Conservation (phyloP, 1,140 invertebrate species). For the Drosophila burlai region DNA sequence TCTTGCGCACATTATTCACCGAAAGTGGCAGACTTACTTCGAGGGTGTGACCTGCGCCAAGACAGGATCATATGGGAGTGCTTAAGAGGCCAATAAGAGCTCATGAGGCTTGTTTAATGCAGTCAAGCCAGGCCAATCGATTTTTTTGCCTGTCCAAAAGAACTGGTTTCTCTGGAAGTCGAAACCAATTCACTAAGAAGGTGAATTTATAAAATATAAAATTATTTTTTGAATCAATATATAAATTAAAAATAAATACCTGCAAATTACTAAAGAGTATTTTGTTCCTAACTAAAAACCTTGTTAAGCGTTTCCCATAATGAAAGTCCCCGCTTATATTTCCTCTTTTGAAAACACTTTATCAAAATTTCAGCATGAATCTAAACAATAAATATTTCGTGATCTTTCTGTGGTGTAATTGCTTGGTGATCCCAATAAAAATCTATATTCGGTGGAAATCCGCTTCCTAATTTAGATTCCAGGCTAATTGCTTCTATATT, state of each 20-base stretch:
- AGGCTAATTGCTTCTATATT: slow-evolving; percentile 51
- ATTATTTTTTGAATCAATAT: neutral
- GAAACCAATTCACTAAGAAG: neutral
- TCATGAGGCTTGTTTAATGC: slow-evolving; percentile 47
- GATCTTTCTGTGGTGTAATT: slow-evolving; percentile 5
- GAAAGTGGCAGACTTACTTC: slow-evolving; percentile 76
- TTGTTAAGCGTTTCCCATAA: neutral
- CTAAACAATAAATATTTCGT: slow-evolving; percentile 20
- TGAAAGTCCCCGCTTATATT: neutral
- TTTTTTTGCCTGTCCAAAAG: slow-evolving; percentile 19
- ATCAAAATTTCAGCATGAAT: slow-evolving; percentile 1
- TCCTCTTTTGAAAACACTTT: neutral
- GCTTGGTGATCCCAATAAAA: slow-evolving; percentile 10
- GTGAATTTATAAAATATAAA: slow-evolving; percentile 2
- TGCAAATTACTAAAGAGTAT: neutral
- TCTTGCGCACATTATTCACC: slow-evolving; percentile 65
- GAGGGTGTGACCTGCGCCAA: slow-evolving; percentile 71
- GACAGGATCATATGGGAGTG: slow-evolving; percentile 62
- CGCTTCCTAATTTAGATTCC: slow-evolving; percentile 42
- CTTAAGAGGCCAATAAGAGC: slow-evolving; percentile 54
- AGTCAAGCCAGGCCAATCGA: slow-evolving; percentile 28
- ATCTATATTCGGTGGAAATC: slow-evolving; percentile 31
- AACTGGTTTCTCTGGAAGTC: slow-evolving; percentile 16
- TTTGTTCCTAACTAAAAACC: no score
- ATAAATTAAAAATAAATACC: neutral